Conservation (phyloP, 2,888 invertebrate genomes). For the Erpobdella octoculata region DNA sequence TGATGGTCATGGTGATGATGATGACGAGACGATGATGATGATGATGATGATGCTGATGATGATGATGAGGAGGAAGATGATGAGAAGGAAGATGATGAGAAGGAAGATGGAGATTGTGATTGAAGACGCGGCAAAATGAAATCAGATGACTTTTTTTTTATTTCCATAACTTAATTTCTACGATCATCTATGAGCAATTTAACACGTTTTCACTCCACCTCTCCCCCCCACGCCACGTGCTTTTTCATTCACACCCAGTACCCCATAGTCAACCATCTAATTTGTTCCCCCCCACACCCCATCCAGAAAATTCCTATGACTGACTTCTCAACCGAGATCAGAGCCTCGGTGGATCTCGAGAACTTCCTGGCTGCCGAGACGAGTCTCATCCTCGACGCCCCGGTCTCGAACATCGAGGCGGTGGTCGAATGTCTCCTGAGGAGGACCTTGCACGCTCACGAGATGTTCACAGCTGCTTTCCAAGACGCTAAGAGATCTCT, state of each 20-base stretch:
- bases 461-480: constrained; percentile 33
- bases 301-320: constrained; percentile 57
- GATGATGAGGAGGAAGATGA: not conserved
- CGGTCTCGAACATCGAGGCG: constrained; percentile 56
- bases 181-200: not conserved
- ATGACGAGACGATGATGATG: not conserved
- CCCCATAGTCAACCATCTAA: not conserved
- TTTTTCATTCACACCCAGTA: not conserved
- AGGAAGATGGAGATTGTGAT: not conserved
- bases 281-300: not conserved
- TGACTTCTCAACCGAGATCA: constrained; percentile 58
- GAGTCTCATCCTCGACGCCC: constrained; percentile 56
- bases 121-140: not conserved
- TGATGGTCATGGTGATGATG: not conserved
- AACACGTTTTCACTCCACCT: not conserved
- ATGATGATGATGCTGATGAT: not conserved
- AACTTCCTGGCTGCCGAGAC: constrained; percentile 58
- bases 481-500: constrained; percentile 33
- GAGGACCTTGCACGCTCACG: constrained; percentile 39
- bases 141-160: not conserved
- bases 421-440: constrained; percentile 55
- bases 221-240: not conserved
- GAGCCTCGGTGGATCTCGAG: constrained; percentile 59
- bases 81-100: not conserved
- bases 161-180: not conserved